Conservation (phyloP, 2,797 vertebrate species). For the Pagetopsis macropterus region DNA sequence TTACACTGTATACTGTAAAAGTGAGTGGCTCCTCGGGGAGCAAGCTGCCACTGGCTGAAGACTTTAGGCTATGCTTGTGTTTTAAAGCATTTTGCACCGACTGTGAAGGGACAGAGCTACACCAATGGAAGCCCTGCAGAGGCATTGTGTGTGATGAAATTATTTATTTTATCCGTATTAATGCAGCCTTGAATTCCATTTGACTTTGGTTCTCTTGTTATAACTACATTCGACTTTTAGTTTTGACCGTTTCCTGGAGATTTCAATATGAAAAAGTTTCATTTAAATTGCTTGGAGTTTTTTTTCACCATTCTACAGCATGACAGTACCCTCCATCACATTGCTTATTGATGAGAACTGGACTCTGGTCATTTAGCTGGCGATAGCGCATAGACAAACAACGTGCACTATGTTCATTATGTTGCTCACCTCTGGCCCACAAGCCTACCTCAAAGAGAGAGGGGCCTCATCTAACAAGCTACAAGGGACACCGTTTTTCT, state of each 20-base stretch:
- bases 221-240: slow-evolving; percentile 34
- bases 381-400: slow-evolving; percentile 48
- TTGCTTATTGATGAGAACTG: slow-evolving; percentile 46
- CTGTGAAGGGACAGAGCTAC: slow-evolving; percentile 44
- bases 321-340: slow-evolving; percentile 21
- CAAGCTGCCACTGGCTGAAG: slow-evolving; percentile 57
- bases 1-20: slow-evolving; percentile 62
- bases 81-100: slow-evolving; percentile 56
- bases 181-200: slow-evolving; percentile 42
- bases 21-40: slow-evolving; percentile 66
- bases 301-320: slow-evolving; percentile 19
- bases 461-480: slow-evolving; percentile 72
- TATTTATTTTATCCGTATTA: slow-evolving; percentile 46
- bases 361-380: slow-evolving; percentile 45
- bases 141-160: slow-evolving; percentile 40
- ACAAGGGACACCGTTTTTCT: slow-evolving; percentile 66
- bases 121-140: slow-evolving; percentile 54
- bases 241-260: slow-evolving; percentile 23
- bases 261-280: slow-evolving; percentile 21
- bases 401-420: slow-evolving; percentile 71
- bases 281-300: slow-evolving; percentile 9
- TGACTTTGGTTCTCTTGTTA: slow-evolving; percentile 25
- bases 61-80: slow-evolving; percentile 45
- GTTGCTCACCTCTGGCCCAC: slow-evolving; percentile 76
- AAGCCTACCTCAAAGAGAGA: slow-evolving; percentile 75